Conservation (phyloP, 2,888 invertebrate species). For the Seira sanloemensis region DNA sequence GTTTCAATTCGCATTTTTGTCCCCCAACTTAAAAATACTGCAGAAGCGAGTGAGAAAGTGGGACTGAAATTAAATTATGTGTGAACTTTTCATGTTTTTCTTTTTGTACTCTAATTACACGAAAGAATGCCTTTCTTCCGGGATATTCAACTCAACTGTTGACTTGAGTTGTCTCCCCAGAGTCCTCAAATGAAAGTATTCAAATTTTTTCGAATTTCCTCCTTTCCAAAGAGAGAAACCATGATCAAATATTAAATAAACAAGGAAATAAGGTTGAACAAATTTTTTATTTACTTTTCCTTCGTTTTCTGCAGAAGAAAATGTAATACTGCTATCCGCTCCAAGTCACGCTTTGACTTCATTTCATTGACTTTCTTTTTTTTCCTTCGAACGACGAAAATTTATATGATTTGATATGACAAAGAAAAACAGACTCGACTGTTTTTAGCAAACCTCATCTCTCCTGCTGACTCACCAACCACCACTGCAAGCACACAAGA, state of each 20-base stretch:
- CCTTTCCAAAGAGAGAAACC: background rate
- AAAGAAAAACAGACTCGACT: background rate
- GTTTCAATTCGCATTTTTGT: too few species aligned
- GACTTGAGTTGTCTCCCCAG: background rate
- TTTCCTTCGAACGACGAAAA: background rate
- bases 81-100: background rate
- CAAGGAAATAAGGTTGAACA: background rate
- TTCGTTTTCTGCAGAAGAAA: too few species aligned
- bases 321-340: too few species aligned
- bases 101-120: background rate
- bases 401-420: background rate
- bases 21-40: too few species aligned
- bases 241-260: background rate
- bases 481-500: background rate
- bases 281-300: background rate
- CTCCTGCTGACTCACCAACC: background rate
- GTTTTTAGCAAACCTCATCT: background rate
- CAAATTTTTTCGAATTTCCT: background rate
- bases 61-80: background rate
- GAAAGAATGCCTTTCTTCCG: background rate
- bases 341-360: background rate
- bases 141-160: background rate
- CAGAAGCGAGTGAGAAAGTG: background rate
- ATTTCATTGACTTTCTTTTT: background rate
- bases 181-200: too few species aligned